Evolutionary conservation across 2,888 invertebrate genomes (phyloP).

Genomic region (Rhamnusium bicolor): DNA sequence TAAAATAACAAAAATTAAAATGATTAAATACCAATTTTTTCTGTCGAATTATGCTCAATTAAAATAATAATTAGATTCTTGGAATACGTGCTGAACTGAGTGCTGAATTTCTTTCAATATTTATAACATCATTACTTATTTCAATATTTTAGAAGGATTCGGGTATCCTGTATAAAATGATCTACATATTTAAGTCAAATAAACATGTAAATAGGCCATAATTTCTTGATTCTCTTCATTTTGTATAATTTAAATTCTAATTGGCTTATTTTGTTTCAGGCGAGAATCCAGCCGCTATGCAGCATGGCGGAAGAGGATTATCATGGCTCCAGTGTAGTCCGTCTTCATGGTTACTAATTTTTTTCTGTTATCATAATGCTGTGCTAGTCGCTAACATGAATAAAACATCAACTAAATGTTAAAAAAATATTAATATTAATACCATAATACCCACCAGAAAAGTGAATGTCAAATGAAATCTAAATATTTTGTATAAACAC

Average conservation of each 20-base stretch:
- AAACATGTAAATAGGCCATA: conserved; percentile 24
- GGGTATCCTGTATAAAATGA: not conserved
- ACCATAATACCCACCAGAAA: not conserved
- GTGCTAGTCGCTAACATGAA: conserved; percentile 62
- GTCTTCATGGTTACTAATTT: conserved; percentile 68
- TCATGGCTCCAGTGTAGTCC: conserved; percentile 71
- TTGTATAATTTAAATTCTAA: conserved; percentile 22
- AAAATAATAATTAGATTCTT: too few species aligned
- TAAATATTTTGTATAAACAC: conserved; percentile 13
- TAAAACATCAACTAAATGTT: conserved; percentile 4
- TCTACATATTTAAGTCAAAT: conserved; percentile 17
- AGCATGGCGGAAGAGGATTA: conserved; percentile 71
- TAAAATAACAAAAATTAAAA: too few species aligned
- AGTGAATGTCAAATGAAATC: conserved; percentile 5
- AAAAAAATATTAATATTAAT: not conserved
- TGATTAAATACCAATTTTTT: too few species aligned
- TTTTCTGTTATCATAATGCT: conserved; percentile 64
- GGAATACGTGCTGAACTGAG: too few species aligned
- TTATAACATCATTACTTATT: not conserved
- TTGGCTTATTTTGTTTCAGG: conserved; percentile 64
- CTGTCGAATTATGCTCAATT: too few species aligned
- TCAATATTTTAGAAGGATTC: not conserved
- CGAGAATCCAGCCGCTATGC: conserved; percentile 74
- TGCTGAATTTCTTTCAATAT: not conserved
- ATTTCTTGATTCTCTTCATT: conserved; percentile 19